Evolutionary conservation across 92 coral and sea anemone genomes (phyloP), one percentile per base, ranked within the genome.

Genomic region (Porites divaricata): DNA sequence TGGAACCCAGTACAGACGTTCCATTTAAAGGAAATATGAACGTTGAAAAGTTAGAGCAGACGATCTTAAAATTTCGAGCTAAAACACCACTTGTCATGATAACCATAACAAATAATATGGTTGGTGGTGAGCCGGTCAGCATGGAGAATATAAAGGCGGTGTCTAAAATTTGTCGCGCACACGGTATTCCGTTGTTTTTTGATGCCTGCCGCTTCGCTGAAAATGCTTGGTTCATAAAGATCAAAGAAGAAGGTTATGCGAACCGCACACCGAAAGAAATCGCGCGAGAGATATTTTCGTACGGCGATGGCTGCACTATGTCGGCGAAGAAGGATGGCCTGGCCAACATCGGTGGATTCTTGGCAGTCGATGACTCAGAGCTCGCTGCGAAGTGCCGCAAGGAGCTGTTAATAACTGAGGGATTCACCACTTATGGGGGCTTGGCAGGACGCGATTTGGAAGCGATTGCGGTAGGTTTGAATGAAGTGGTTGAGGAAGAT

Each of bases 191-290:
- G 12, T 76, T 92, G 53, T 90, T 86, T 69, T 89, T 92, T 48
- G 95, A 92, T 63, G 95, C 95, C 19, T 92, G 95, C 58, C 95
- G 96, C 51, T 93, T 93, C 61, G 96, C 96, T 19, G 96, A 93
- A 86, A 93, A 93, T 80, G 96, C 96, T 17, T 93, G 94, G 94
- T 93, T 93, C 80, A 90, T 93, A 78, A 86, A 93, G 88, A 72
- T 77, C 25, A 83, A 88, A 64, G 96, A 93, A 69, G 87, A 83
- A 8, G 96, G 94, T 2, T 93, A 87, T 68, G 78, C 87, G 61
- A 76, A 88, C 19, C 80, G 77, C n/a, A 83, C 96, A 0, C 91
- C 91, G 1, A 83, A 63, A 83, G 90, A 93, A 21, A 93, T 93
- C 16, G 91, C 94, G 14, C 90, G 83, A 19, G 88, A 90, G 65